Conservation (phyloP, 2,113 vertebrate species). For the Capreolus pygargus region DNA sequence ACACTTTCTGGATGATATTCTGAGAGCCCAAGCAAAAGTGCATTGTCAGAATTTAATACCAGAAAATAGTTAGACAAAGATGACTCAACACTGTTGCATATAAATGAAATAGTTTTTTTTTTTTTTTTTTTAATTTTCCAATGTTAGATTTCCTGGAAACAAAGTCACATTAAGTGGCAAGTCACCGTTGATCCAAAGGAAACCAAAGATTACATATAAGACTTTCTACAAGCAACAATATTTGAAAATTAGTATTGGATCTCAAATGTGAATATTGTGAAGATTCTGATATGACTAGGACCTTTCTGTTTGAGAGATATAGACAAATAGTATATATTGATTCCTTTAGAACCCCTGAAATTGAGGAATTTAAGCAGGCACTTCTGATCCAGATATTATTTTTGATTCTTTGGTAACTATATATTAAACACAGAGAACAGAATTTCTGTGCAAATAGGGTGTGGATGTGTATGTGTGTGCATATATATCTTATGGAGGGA, state of each 20-base stretch:
- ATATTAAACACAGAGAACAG: neutral
- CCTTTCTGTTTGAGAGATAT: neutral
- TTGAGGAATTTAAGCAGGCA: neutral
- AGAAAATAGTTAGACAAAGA: conserved; percentile 26
- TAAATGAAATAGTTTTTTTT: neutral
- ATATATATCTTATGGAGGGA: neutral
- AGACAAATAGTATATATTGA: neutral
- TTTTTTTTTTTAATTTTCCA: neutral
- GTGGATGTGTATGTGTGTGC: neutral
- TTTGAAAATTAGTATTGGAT: neutral
- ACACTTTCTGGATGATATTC: neutral
- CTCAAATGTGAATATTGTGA: neutral
- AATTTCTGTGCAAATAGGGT: neutral
- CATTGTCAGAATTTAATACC: neutral
- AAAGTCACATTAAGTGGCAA: neutral
- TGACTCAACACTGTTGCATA: neutral
- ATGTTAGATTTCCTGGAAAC: neutral
- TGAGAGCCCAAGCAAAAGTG: neutral
- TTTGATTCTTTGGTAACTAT: neutral
- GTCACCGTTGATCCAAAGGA: neutral
- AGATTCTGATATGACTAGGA: neutral
- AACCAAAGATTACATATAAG: neutral
- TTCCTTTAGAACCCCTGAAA: neutral
- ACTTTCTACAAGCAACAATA: neutral
- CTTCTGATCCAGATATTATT: neutral